Percentiles rank a stretch among this genome's conserved stretches.
Conservation (phyloP, 2,797 vertebrate genomes). For the Adrianichthys oophorus region DNA sequence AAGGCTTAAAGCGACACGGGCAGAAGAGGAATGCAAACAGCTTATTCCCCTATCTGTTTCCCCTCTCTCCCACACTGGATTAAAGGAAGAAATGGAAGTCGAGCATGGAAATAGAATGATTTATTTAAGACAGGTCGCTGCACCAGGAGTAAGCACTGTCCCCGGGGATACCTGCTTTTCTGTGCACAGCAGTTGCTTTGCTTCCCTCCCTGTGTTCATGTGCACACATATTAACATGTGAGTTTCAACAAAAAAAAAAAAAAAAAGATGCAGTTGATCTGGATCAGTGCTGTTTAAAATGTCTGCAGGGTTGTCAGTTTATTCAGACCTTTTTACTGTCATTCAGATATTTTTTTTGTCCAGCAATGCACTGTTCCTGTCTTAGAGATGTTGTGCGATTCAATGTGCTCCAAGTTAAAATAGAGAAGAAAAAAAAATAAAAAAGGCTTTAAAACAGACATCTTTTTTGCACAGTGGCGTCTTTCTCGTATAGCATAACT, state of each 20-base stretch:
- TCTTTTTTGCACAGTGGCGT: too few relatives aligned
- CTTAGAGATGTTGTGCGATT: conserved; percentile 24
- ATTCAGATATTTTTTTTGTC: conserved; percentile 27
- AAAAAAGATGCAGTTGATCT: conserved; percentile 43
- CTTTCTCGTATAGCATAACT: too few relatives aligned
- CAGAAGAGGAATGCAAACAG: conserved; percentile 72
- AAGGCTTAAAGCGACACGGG: conserved; percentile 72
- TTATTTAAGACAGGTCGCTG: conserved; percentile 77
- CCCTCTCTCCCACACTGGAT: conserved; percentile 75
- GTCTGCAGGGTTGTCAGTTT: conserved; percentile 43
- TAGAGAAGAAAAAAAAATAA: not conserved
- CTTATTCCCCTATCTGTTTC: conserved; percentile 72
- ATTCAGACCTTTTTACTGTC: conserved; percentile 47
- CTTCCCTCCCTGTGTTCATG: conserved; percentile 21
- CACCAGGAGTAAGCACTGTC: conserved; percentile 60
- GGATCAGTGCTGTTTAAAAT: conserved; percentile 53
- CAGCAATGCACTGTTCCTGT: conserved; percentile 12
- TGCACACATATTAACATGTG: conserved; percentile 35
- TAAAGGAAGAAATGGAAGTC: conserved; percentile 69
- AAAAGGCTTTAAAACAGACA: not conserved
- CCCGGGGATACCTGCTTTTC: conserved; percentile 64
- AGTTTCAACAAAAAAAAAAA: conserved; percentile 31
- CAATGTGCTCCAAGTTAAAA: conserved; percentile 32
- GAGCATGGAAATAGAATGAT: conserved; percentile 74
- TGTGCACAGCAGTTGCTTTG: conserved; percentile 35